Evolutionary conservation across 2,113 vertebrate genomes (phyloP), one percentile per base, ranked within the genome.

Genomic region (Cynocephalus volans): DNA sequence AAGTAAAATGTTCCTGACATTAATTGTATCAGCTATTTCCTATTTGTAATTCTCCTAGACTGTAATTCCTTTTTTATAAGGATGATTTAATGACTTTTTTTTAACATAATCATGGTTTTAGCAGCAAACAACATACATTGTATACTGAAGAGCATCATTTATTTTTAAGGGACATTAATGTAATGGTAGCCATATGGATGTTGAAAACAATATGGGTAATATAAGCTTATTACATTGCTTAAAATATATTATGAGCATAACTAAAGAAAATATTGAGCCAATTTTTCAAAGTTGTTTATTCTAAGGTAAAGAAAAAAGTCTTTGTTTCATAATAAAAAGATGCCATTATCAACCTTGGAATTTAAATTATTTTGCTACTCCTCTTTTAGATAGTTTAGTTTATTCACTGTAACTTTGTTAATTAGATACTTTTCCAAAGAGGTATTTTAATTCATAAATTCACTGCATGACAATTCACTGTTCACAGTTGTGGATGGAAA

Each of bases 111-210:
- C 80, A 95, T 28, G 18, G 21, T 67, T 95, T 96, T 87, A 90
- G 72, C n/a, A 72, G 85, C 72, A 89, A 95, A 91, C 54, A 93
- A 56, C 41, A 95, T 86, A 82, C 33, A 75, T 41, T 91, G 58
- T 94, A 75, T 62, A 23, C 31, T 67, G 88, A 97, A 64, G 17
- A 87, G 19, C 3, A 50, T 52, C 90, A 65, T 95, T 96, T 91
- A 36, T 87, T 60, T 97, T 54, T 90, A 98, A 98, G 72, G 58
- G 97, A 50, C 50, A 97, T 97, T 98, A 96, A 86, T 41, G 72
- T 95, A 95, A 89, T 56, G 19, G 50, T 80, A 6, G 67, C 96
- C 54, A 45, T 92, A 33, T 81, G 19, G 86, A 94, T 93, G 95
- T 11, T 73, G 21, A 60, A 94, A 97, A 93, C 6, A 96, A 52